A percentile compares a stretch with the other conserved stretches of the same genome.
Conservation (phyloP, 2,113 vertebrate species). For the Mungos mungo region DNA sequence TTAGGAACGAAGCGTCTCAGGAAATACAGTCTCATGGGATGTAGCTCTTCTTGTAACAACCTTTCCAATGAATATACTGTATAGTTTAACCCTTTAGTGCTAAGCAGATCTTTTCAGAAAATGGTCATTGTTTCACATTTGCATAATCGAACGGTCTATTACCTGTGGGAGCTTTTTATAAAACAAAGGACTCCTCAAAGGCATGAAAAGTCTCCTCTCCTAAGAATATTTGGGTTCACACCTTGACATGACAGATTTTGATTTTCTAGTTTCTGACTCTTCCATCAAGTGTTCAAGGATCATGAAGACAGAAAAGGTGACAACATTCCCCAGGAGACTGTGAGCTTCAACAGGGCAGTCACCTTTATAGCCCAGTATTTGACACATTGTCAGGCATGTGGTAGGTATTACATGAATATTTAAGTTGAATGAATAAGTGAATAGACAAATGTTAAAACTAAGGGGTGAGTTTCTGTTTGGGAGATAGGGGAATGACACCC, state of each 20-base stretch:
- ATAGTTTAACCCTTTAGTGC: neutral
- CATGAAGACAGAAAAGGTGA: neutral
- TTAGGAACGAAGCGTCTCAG: neutral
- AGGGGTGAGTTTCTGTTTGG: neutral
- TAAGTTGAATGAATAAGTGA: neutral
- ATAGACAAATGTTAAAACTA: neutral
- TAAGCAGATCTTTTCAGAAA: neutral
- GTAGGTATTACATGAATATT: neutral
- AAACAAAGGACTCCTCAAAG: neutral
- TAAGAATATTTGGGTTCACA: neutral
- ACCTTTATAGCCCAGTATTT: neutral
- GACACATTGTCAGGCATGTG: neutral
- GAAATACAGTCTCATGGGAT: neutral
- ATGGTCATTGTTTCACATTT: neutral
- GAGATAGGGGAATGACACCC: neutral
- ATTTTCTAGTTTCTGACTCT: neutral
- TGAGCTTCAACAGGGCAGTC: neutral
- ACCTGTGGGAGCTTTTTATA: neutral
- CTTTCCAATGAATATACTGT: neutral
- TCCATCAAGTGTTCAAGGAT: neutral
- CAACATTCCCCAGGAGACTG: neutral
- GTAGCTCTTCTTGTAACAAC: neutral
- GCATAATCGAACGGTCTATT: neutral
- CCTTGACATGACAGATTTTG: neutral
- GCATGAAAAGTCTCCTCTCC: neutral